Evolutionary conservation across 2,797 vertebrate genomes (phyloP).

Genomic region (Emydoidea blandingii): DNA sequence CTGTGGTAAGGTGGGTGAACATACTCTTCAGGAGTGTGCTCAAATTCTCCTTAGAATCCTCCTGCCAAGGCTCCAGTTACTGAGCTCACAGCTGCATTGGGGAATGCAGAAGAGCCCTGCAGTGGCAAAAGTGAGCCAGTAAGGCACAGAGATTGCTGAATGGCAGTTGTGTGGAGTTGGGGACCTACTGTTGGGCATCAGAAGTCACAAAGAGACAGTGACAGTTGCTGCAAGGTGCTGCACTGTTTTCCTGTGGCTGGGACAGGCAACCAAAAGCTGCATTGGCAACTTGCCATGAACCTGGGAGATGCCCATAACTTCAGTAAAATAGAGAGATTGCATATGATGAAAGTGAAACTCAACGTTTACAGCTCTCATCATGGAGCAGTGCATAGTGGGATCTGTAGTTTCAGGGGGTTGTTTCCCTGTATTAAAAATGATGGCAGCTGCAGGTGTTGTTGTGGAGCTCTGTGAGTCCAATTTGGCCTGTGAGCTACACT

Average conservation of each 20-base stretch:
- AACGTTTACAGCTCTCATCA: neutral
- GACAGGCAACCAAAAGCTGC: neutral
- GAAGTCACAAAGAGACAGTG: neutral
- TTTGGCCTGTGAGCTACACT: neutral
- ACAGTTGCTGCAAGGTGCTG: neutral
- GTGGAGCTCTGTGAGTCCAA: neutral
- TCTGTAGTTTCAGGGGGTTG: neutral
- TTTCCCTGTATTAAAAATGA: rapidly evolving
- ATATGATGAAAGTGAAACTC: neutral
- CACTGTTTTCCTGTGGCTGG: neutral
- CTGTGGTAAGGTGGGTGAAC: neutral
- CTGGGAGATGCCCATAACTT: neutral
- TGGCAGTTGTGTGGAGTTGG: neutral
- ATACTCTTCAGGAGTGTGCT: neutral
- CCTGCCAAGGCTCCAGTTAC: rapidly evolving
- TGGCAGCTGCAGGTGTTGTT: neutral
- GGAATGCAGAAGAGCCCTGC: neutral
- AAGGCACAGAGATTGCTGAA: neutral
- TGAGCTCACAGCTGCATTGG: neutral
- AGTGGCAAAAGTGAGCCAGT: neutral
- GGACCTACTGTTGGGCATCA: neutral
- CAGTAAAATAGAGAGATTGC: neutral
- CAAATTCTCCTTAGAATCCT: neutral
- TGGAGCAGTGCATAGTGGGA: neutral
- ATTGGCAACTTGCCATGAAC: rapidly evolving